Base-by-base conservation (phyloP, 1,140 invertebrate species). In the Lysiphlebus fabarum region DNA sequence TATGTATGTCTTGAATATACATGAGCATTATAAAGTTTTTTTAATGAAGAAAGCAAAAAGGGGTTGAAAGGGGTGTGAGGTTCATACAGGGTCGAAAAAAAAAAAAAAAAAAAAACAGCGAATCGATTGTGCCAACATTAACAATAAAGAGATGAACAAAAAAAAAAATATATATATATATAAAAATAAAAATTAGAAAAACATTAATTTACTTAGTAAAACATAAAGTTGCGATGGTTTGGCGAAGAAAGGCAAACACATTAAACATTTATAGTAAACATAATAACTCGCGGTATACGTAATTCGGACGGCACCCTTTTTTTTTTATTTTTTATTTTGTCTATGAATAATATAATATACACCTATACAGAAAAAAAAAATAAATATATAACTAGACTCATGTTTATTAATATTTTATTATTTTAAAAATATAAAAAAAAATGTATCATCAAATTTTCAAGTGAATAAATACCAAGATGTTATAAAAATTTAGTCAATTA, bases 141-240 rank as follows among this genome's bases (percentile, higher is more conserved):
- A 75, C 74, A 71, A 63, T 65, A 67, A 26, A 26, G 17, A 26
- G 17, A 72, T 69, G 69, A 68, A 70, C 64, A 68, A 74, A 74
- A 73, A 74, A 70, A 73, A 76, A 70, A 26, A 26, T 26, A 26
- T 26, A 26, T 26, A 2, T 26, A 26, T 26, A 26, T 26, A 26
- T 26, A 26, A 40, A 40, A 40, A 40, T 3, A 40, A 40, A 40
- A 40, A 40, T 7, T 26, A 51, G 38, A 73, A 74, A 79, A 79
- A 78, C 74, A 77, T 75, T 80, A 80, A 79, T 79, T 80, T 77
- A 79, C 75, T 80, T 79, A 78, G 75, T 80, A 79, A 80, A 80
- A 80, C 73, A 79, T 77, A 78, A 80, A 77, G 77, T 73, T 72
- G 70, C 73, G 70, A 67, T 71, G 71, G 70, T 66, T n/a, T 70